Evolutionary conservation across 2,888 invertebrate genomes (phyloP).

Genomic region (Erpobdella octoculata): DNA sequence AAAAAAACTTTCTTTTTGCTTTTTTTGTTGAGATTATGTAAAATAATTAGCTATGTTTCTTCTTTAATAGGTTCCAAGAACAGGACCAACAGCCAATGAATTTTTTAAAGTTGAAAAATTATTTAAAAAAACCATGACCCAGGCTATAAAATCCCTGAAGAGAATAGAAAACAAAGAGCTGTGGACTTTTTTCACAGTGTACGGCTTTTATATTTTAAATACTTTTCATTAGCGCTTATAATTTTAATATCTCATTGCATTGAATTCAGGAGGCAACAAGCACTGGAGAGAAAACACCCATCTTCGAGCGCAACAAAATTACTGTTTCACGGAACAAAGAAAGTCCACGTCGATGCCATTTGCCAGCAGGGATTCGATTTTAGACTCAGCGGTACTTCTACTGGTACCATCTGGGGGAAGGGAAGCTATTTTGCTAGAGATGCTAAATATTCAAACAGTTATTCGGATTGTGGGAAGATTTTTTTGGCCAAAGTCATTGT

Average conservation of each 20-base stretch:
- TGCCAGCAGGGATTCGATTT: constrained; percentile 45
- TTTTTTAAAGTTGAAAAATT: constrained; percentile 18
- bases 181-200: constrained; percentile 39
- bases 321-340: constrained; percentile 43
- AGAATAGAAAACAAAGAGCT: constrained; percentile 38
- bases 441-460: constrained; percentile 36
- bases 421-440: constrained; percentile 44
- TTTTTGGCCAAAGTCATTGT: constrained; percentile 41
- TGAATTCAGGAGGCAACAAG: not conserved
- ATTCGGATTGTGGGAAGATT: constrained; percentile 34
- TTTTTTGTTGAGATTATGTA: no score
- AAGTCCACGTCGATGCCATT: constrained; percentile 40
- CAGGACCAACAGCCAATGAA: not conserved
- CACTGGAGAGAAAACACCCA: constrained; percentile 7
- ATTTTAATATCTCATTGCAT: not conserved
- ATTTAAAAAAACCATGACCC: not conserved
- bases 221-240: not conserved
- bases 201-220: not conserved
- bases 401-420: constrained; percentile 41
- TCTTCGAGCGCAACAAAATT: not conserved
- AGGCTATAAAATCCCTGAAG: constrained; percentile 21
- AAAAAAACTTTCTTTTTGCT: not conserved
- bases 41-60: not conserved
- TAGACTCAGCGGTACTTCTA: constrained; percentile 40
- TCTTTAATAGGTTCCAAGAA: not conserved